Base-by-base conservation (phyloP, 2,797 vertebrate genomes). In the Manis crassicaudata region DNA sequence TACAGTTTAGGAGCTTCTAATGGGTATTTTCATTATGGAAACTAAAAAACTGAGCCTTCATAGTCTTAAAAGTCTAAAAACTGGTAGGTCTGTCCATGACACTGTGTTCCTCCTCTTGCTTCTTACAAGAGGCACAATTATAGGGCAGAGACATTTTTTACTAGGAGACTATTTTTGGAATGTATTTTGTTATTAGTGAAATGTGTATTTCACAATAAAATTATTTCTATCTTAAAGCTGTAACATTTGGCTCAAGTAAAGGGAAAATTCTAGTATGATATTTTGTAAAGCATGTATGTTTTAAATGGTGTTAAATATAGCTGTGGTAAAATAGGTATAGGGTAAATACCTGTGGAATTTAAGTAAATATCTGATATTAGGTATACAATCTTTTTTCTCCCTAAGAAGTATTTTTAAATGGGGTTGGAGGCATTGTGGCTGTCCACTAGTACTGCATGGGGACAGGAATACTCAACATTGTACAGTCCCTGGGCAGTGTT, bases 141-240 rank as follows among this genome's bases (percentile, higher is more conserved):
- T 50, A 83, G 21, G 6, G 72, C 54, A 79, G 23, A 85, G 67
- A 32, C 50, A 43, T 12, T 80, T 89, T 70, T 77, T 56, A 16
- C 77, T 85, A 70, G 13, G 75, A 94, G 37, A 54, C 9, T 54
- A 23, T 68, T 46, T 90, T 90, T 54, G 56, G 62, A 85, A 76
- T 90, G 43, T 86, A 62, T 81, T 68, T 92, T 60, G 60, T 63
- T 70, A 54, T 62, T 62, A 50, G 46, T 58, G 52, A 88, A 86
- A 43, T 76, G 43, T 97, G 94, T 97, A 96, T 94, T 97, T 86
- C 63, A 96, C 46, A 91, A 4, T 17, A 88, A 79, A 94, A 68
- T 52, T 95, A 92, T 90, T 68, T 83, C 35, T 70, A n/a, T 60
- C 72, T 92, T 90, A 68, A 94, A 92, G 37, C n/a, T 90, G 52